Evolutionary conservation across 2,113 vertebrate species (phyloP).

Genomic region (Pongo pygmaeus): DNA sequence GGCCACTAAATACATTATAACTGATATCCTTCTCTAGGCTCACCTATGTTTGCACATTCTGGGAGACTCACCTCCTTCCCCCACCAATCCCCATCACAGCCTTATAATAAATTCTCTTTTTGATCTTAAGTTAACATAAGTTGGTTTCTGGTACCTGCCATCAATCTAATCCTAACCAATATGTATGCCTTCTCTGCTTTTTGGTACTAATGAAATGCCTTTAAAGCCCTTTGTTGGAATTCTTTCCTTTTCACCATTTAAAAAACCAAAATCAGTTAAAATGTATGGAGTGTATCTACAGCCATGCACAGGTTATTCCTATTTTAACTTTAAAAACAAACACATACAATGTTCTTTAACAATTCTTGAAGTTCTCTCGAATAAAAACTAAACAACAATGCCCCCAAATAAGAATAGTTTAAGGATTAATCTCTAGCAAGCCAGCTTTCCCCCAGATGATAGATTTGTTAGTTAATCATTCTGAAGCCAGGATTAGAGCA

Average conservation of each 20-base stretch:
- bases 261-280: slow-evolving; percentile 22
- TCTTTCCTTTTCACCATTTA: not conserved
- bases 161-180: not conserved
- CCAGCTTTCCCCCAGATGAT: slow-evolving; percentile 73
- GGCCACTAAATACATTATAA: not conserved
- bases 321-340: slow-evolving; percentile 29
- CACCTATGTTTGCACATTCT: not conserved
- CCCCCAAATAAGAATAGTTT: slow-evolving; percentile 72
- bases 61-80: not conserved
- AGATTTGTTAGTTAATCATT: slow-evolving; percentile 79
- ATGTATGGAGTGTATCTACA: not conserved
- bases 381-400: slow-evolving; percentile 68
- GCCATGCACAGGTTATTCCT: not conserved
- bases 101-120: not conserved
- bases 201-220: not conserved
- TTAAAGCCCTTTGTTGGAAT: not conserved
- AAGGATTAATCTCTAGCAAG: slow-evolving; percentile 74
- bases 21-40: not conserved
- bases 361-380: slow-evolving; percentile 61
- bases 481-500: slow-evolving; percentile 74
- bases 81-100: not conserved
- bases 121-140: not conserved
- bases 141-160: not conserved
- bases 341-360: not conserved
- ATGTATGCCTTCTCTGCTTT: not conserved